phyloP scores from a whole-genome alignment of 2,888 invertebrate species.

The Horisme vitalbata region DNA sequence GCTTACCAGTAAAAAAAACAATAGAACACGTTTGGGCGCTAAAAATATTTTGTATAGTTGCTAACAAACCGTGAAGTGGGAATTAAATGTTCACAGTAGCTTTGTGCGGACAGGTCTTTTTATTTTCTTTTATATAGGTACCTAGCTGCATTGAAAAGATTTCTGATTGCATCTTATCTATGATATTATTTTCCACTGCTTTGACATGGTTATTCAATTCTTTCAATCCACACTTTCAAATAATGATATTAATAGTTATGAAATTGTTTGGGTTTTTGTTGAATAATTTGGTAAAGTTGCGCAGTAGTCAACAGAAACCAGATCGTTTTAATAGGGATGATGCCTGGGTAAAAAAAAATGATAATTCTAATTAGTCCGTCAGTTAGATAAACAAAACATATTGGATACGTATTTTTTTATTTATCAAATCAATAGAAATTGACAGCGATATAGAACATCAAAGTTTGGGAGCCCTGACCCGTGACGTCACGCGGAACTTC shows the following conservation, averaged over 20 bases:
- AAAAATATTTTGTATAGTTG: slow-evolving; percentile 51
- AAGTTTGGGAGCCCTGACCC: too few species aligned
- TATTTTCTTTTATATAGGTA: slow-evolving; percentile 11
- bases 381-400: too few species aligned
- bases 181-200: not conserved
- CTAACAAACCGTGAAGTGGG: slow-evolving; percentile 58
- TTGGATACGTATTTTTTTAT: too few species aligned
- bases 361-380: too few species aligned
- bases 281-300: too few species aligned
- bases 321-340: too few species aligned
- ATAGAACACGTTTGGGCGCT: slow-evolving; percentile 59
- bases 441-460: too few species aligned
- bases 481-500: too few species aligned
- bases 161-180: slow-evolving; percentile 20
- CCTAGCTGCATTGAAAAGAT: slow-evolving; percentile 18
- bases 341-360: too few species aligned
- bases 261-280: too few species aligned
- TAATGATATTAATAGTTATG: not conserved
- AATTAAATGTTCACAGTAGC: slow-evolving; percentile 45
- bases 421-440: too few species aligned
- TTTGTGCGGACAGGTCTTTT: slow-evolving; percentile 20
- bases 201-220: not conserved
- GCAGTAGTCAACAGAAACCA: too few species aligned
- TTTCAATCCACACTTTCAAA: not conserved
- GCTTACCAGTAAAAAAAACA: slow-evolving; percentile 49